These are phyloP conservation scores for Scleropages formosus DNA, from an alignment of 2,797 vertebrate species.

Conservation along the genomic window DNA sequence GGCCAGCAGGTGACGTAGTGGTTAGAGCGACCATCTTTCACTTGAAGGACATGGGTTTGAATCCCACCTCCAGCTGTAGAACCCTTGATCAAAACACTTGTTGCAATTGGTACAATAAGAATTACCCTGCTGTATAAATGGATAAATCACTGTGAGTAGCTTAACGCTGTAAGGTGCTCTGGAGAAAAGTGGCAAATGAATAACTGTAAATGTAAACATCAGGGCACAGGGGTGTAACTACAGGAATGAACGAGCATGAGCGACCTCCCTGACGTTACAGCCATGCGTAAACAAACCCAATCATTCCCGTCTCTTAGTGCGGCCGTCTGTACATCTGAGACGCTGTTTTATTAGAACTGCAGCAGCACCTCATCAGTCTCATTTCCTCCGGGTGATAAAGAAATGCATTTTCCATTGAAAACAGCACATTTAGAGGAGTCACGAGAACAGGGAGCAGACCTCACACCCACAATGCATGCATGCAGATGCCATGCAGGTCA, in stretches of 20 bases:
- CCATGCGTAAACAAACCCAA: neutral
- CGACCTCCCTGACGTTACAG: neutral
- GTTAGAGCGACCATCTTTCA: neutral
- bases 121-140: too few species aligned
- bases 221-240: neutral
- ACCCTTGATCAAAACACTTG: too few species aligned
- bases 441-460: conserved; percentile 6
- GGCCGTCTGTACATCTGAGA: too few species aligned
- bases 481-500: conserved; percentile 67
- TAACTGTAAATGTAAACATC: neutral
- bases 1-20: too few species aligned
- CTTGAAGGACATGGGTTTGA: too few species aligned
- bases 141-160: too few species aligned
- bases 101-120: too few species aligned
- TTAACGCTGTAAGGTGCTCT: neutral
- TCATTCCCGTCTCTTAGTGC: neutral
- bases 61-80: neutral
- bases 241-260: too few species aligned
- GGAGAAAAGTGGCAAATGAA: too few species aligned
- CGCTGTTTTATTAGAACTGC: neutral
- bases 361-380: neutral
- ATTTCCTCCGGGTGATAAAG: neutral
- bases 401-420: conserved; percentile 20
- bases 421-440: neutral
- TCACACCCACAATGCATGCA: conserved; percentile 19